A percentile compares a stretch with the other conserved stretches of the same genome.
These are phyloP conservation scores for Arion vulgaris DNA, from an alignment of 1,140 invertebrate genomes.

Conservation along the genomic window DNA sequence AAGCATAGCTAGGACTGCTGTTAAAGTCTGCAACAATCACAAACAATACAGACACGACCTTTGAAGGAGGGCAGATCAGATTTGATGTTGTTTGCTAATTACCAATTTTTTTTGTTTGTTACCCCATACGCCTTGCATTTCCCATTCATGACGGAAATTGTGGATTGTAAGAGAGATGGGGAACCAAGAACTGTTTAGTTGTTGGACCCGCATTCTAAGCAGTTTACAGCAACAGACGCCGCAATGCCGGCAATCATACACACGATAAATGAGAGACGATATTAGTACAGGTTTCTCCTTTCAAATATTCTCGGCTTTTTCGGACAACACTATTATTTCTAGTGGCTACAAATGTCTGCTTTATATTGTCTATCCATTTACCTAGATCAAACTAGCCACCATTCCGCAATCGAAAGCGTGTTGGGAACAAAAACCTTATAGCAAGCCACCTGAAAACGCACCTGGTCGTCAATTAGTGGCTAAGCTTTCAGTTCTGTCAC, in stretches of 20 bases:
- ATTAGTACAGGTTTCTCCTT: background rate
- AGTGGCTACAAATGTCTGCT: background rate
- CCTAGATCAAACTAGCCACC: too few relatives aligned
- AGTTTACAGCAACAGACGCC: background rate
- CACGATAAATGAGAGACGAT: background rate
- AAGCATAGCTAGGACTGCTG: conserved; percentile 8
- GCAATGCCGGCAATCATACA: background rate
- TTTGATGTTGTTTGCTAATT: conserved; percentile 27
- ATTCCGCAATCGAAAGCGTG: too few relatives aligned
- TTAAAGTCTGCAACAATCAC: conserved; percentile 19
- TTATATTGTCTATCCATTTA: too few relatives aligned
- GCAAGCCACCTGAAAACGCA: too few relatives aligned
- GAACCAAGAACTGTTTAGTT: background rate
- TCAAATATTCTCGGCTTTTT: background rate
- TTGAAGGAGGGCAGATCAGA: conserved; percentile 10
- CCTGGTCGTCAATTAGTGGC: too few relatives aligned
- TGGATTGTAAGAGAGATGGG: background rate
- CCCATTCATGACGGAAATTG: background rate
- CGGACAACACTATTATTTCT: background rate
- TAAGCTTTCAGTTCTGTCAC: too few relatives aligned
- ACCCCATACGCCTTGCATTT: background rate
- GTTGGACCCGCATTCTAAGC: background rate
- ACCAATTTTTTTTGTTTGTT: background rate
- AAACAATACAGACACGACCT: conserved; percentile 14
- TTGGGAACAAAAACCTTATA: too few relatives aligned